Percentiles rank a stretch among this genome's conserved stretches.
phyloP scores from a whole-genome alignment of 2,888 invertebrate genomes.

The Drosophila acutilabella region DNA sequence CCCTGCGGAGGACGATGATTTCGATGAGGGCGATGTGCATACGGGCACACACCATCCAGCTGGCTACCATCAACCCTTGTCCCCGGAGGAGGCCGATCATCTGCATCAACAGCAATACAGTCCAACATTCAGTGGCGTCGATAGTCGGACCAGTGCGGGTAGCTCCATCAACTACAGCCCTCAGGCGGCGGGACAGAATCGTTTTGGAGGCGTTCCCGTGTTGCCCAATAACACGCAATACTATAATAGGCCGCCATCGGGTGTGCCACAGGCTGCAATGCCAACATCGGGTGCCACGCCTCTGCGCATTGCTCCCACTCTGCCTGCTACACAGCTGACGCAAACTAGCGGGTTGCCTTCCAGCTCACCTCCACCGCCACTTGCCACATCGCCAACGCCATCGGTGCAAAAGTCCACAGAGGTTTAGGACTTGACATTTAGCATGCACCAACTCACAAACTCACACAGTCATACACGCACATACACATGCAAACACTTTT shows the following conservation, averaged over 20 bases:
- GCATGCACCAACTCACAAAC: slow-evolving; percentile 21
- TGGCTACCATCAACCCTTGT: slow-evolving; percentile 79
- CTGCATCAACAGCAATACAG: slow-evolving; percentile 81
- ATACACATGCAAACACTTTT: slow-evolving; percentile 17
- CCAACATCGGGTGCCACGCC: slow-evolving; percentile 44
- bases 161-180: slow-evolving; percentile 82
- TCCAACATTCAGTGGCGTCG: slow-evolving; percentile 84
- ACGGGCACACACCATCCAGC: slow-evolving; percentile 69
- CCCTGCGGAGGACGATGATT: slow-evolving; percentile 62
- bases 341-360: slow-evolving; percentile 84
- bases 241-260: slow-evolving; percentile 79
- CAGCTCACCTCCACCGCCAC: slow-evolving; percentile 73
- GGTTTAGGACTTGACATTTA: slow-evolving; percentile 75
- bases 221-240: slow-evolving; percentile 82
- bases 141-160: slow-evolving; percentile 82
- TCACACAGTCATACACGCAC: slow-evolving; percentile 17
- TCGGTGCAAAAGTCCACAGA: slow-evolving; percentile 84
- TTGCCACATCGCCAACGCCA: slow-evolving; percentile 84
- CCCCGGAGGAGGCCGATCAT: slow-evolving; percentile 77
- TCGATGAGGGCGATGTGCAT: slow-evolving; percentile 68
- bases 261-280: slow-evolving; percentile 50
- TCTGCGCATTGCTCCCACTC: slow-evolving; percentile 63
- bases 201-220: slow-evolving; percentile 84
- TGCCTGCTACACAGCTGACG: slow-evolving; percentile 64
- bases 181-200: slow-evolving; percentile 75